phyloP scores from a whole-genome alignment of 1,140 invertebrate genomes.

The Lithobius niger region DNA sequence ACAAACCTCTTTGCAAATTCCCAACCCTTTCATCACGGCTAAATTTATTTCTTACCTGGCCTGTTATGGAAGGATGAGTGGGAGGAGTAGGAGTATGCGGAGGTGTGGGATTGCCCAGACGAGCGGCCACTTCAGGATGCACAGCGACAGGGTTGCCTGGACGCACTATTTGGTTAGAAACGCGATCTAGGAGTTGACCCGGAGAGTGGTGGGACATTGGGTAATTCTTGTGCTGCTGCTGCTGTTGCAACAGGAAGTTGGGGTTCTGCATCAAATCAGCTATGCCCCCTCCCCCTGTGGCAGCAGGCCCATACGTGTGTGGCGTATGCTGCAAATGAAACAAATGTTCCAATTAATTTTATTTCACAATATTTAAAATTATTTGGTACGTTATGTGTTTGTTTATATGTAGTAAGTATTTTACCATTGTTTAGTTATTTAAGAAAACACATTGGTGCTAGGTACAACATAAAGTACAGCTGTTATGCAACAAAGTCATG shows the following conservation, averaged over 20 bases:
- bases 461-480: too few relatives aligned
- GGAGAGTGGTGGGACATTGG: conserved; percentile 11
- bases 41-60: conserved; percentile 11
- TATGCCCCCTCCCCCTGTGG: conserved; percentile 23
- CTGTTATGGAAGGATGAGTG: conserved; percentile 7
- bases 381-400: too few relatives aligned
- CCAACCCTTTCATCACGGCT: too few relatives aligned
- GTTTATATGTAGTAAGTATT: too few relatives aligned
- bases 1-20: too few relatives aligned
- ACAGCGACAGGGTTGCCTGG: conserved; percentile 15
- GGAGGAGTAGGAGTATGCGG: conserved; percentile 18
- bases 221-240: conserved; percentile 20
- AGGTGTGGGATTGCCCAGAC: conserved; percentile 15
- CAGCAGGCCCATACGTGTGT: conserved; percentile 1
- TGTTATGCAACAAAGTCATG: too few relatives aligned
- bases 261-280: conserved; percentile 29
- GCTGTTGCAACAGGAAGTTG: conserved; percentile 18
- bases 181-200: conserved; percentile 13
- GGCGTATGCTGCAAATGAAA: conserved; percentile 1
- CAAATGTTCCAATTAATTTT: too few relatives aligned
- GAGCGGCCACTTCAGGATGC: conserved; percentile 16
- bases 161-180: conserved; percentile 15
- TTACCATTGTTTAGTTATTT: too few relatives aligned
- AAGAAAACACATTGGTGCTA: too few relatives aligned
- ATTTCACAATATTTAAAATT: too few relatives aligned